These are phyloP conservation scores for Cladopsammia gracilis DNA, from an alignment of 64 coral and sea anemone genomes.

Conservation along the genomic window DNA sequence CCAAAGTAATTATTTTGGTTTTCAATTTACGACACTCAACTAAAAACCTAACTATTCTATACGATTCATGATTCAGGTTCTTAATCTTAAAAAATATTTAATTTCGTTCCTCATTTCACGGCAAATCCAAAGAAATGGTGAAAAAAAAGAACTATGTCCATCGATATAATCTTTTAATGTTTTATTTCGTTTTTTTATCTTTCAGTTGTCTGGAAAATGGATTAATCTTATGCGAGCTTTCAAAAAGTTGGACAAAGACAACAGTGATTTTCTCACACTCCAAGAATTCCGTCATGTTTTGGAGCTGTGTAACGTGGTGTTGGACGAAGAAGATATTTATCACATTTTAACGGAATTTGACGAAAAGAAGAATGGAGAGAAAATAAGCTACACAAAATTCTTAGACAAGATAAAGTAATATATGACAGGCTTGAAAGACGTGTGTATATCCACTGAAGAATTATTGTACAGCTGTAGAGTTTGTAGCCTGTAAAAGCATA, in stretches of 20 bases:
- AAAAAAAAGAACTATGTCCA: not conserved
- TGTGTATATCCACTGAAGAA: not conserved
- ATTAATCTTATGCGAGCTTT: slow-evolving; percentile 91
- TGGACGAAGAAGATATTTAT: slow-evolving; percentile 97
- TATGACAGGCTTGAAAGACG: no score
- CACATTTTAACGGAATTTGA: slow-evolving; percentile 91
- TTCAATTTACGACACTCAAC: no score
- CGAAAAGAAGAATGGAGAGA: slow-evolving; percentile 70
- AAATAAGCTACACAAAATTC: slow-evolving; percentile 78
- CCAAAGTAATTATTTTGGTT: no score
- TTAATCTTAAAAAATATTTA: no score
- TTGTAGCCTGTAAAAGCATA: not conserved
- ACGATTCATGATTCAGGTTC: no score
- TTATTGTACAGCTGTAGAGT: not conserved
- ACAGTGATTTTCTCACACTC: slow-evolving; percentile 87
- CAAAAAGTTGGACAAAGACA: slow-evolving; percentile 89
- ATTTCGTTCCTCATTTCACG: not conserved
- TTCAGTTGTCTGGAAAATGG: slow-evolving; percentile 94
- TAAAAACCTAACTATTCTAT: no score
- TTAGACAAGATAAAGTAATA: slow-evolving; percentile 66
- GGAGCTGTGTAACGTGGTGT: slow-evolving; percentile 76
- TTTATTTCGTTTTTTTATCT: not conserved
- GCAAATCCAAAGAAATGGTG: not conserved
- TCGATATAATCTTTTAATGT: not conserved
- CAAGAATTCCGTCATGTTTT: slow-evolving; percentile 97